Conservation (phyloP, 1,140 invertebrate species). For the Ostrea denselamellosa region DNA sequence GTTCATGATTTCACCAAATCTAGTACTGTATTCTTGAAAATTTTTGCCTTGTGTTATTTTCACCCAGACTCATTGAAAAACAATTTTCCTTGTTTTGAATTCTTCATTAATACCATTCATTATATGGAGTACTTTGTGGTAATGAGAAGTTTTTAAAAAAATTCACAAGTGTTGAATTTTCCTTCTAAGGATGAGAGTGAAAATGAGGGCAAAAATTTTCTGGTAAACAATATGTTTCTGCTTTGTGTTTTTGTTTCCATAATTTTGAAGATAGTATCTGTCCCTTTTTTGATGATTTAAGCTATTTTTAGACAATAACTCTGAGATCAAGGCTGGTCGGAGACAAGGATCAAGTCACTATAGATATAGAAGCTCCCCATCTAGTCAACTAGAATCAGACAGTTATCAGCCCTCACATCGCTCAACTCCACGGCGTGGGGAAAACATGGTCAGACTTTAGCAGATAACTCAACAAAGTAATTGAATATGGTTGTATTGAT, state of each 20-base stretch:
- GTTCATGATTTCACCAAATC: background rate
- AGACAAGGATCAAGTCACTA: conserved; percentile 40
- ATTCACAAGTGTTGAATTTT: no score
- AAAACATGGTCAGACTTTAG: background rate
- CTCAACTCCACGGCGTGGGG: background rate
- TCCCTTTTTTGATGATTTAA: background rate
- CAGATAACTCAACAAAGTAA: background rate
- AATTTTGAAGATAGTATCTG: background rate
- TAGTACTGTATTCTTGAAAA: no score
- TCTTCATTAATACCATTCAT: no score
- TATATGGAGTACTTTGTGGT: no score
- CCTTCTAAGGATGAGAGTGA: no score
- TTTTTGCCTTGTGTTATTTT: no score
- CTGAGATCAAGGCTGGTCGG: background rate
- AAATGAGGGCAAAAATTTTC: no score
- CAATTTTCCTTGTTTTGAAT: no score
- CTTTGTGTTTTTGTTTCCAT: no score
- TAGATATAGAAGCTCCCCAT: conserved; percentile 33
- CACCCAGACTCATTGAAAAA: no score
- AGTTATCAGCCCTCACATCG: background rate
- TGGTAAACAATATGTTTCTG: no score
- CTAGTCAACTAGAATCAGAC: conserved; percentile 34
- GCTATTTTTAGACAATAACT: background rate
- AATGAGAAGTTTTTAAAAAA: no score
- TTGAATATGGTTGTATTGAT: background rate